Base-by-base conservation (phyloP, 2,113 vertebrate species). In the Leucosticte australis region DNA sequence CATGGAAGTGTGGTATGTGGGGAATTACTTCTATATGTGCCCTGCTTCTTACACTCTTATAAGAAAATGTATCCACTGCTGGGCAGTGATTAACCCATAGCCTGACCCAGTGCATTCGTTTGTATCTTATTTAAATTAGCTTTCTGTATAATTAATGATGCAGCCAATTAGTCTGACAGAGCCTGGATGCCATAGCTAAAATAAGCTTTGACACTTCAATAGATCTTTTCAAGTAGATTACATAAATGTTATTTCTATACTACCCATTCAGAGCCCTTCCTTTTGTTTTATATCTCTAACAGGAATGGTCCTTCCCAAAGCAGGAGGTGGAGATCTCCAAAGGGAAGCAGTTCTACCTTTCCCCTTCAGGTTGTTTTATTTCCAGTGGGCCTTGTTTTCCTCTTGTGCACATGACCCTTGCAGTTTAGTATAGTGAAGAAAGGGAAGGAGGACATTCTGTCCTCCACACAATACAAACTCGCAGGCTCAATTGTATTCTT, bases 121-220 rank as follows among this genome's bases (percentile, higher is more conserved):
- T 94, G 55, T 86, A 59, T 86, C 65, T 94, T 94, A 90, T 88
- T 93, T 81, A 96, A 90, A 93, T 93, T 93, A 92, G 63, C 13
- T 94, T 92, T 93, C 92, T 90, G 30, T 90, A 63, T 93, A 96
- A 92, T 95, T 90, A 95, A 93, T 39, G 56, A 83, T 0, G 28
- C 64, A 96, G 59, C 67, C 95, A 95, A 91, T 93, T 86, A 94
- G 2, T 80, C 79, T 92, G 59, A 67, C 82, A 86, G 92, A 95
- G 83, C 13, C 71, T 83, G 87, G 77, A 83, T 57, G 77, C 42
- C 39, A 37, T 15, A 44, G 42, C 44, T 88, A 92, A 91, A 93
- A 92, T 76, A 90, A 90, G 63, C 39, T 67, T 83, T 65, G 60
- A 80, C 83, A 68, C 47, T 83, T 87, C 94, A 90, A 44, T 35